Evolutionary conservation across 2,113 vertebrate genomes (phyloP).

Genomic region (Holacanthus passer): DNA sequence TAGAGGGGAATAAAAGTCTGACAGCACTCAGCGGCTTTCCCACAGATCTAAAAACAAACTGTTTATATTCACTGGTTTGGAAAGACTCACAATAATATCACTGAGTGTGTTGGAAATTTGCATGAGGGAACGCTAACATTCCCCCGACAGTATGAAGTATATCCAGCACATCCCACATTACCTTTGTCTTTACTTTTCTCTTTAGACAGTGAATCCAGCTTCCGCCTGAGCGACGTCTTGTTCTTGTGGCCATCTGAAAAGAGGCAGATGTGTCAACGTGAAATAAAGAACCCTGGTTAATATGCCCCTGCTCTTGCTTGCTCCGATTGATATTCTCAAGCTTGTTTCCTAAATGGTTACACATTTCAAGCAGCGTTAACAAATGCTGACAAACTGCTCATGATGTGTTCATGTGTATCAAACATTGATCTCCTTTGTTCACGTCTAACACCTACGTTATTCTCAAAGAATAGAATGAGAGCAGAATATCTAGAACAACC

Average conservation of each 20-base stretch:
- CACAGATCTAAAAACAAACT: constrained; percentile 29
- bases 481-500: no score
- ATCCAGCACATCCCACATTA: constrained; percentile 70
- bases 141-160: not conserved
- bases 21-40: constrained; percentile 28
- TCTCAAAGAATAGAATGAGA: not conserved
- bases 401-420: constrained; percentile 1
- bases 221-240: constrained; percentile 95
- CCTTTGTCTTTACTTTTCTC: constrained; percentile 98
- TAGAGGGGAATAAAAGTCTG: constrained; percentile 45
- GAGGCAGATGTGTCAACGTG: constrained; percentile 10
- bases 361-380: no score
- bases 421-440: no score
- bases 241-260: constrained; percentile 94
- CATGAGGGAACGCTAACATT: not conserved
- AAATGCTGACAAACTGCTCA: not conserved
- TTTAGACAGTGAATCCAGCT: constrained; percentile 96
- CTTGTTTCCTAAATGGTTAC: not conserved
- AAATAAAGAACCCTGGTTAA: constrained; percentile 4
- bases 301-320: not conserved
- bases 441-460: not conserved
- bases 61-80: constrained; percentile 44
- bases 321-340: not conserved
- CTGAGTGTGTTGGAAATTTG: not conserved
- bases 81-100: constrained; percentile 11